phyloP scores from a whole-genome alignment of 2,888 invertebrate genomes.

The Xanthorhoe spadicearia region DNA sequence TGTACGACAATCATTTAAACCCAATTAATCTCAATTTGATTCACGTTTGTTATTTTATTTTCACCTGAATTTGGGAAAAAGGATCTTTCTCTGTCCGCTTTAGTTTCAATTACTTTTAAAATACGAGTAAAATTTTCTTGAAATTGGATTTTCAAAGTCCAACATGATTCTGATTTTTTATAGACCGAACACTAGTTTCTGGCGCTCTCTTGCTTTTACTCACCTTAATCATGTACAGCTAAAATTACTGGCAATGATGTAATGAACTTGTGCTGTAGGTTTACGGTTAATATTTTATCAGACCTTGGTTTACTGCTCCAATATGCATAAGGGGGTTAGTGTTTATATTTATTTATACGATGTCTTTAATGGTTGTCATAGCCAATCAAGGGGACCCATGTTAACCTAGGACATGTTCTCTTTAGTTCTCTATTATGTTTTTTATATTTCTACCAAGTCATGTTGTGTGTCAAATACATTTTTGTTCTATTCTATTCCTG shows the following conservation, averaged over 20 bases:
- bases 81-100: neutral
- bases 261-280: neutral
- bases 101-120: conserved; percentile 24
- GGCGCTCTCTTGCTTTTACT: neutral
- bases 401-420: too few species aligned
- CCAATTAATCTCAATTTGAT: neutral
- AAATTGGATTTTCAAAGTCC: conserved; percentile 24
- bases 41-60: neutral
- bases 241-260: neutral
- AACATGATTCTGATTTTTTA: conserved; percentile 20
- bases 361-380: too few species aligned
- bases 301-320: neutral
- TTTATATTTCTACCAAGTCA: too few species aligned
- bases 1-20: too few species aligned
- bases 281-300: neutral
- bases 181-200: conserved; percentile 2
- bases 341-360: too few species aligned
- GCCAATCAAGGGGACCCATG: too few species aligned
- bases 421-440: too few species aligned
- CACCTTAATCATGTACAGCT: too few species aligned
- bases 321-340: too few species aligned
- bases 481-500: too few species aligned
- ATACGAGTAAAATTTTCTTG: conserved; percentile 17
- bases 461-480: too few species aligned
- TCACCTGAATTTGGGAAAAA: neutral